Evolutionary conservation across 2,113 vertebrate genomes (phyloP), one percentile per base, ranked within the genome.

Genomic region (Melozone crissalis): DNA sequence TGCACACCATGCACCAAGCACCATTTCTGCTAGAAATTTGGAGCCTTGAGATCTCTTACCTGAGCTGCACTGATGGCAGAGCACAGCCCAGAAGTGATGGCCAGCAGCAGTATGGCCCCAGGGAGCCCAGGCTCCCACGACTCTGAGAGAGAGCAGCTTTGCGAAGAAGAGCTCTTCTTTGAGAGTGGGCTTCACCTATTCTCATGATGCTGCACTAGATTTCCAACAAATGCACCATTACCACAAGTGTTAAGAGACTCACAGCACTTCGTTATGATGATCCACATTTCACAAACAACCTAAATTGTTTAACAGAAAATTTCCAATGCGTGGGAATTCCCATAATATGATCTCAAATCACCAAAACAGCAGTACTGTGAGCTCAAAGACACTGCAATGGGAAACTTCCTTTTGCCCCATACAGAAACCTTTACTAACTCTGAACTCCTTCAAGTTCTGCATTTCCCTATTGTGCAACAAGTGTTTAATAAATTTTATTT

Each of bases 251-350:
- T 20, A 47, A 44, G 22, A 24, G 37, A 62, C 37, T 77, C 41
- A 5, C 0, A n/a, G 30, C 1, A 2, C 12, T 15, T 81, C 39
- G 5, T 69, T 44, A 28, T 2, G 9, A 44, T 4, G 30, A 84
- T 23, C 18, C 8, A 31, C 1, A 1, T 52, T 57, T 62, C 55
- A 46, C 47, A 59, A 76, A 39, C 11, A 15, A 22, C 5, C 7
- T 52, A 52, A 86, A 73, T 57, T 5, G 18, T 57, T 86, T 61
- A 51, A 43, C 4, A 58, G 26, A 62, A 78, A 46, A 37, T 74
- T 78, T 63, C 30, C 23, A 58, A 28, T 66, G 31, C 4, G 15
- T 10, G 8, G 15, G 15, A 74, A 41, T 75, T 79, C 61, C 33
- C 47, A 49, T 41, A 47, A 33, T 5, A 37, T 9, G 6, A 33